Base-by-base conservation (phyloP, 1,140 invertebrate species). In the Dryas iulia region DNA sequence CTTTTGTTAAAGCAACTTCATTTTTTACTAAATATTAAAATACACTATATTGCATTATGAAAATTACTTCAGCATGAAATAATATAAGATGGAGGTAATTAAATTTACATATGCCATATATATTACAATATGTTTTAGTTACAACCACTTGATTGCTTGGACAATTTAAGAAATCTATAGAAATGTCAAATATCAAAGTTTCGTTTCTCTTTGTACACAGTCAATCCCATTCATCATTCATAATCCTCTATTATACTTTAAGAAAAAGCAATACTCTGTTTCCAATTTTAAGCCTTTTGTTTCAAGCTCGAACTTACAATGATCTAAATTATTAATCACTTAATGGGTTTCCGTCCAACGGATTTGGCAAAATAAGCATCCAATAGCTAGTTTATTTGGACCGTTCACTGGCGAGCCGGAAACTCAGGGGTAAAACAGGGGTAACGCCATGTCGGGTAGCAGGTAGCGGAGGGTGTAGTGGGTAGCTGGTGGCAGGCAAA, bases 291-390 rank as follows among this genome's bases (percentile, higher is more conserved):
- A n/a, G 30, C 56, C 56, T 47, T 60, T 63, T 65, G 61, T 59
- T 70, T 54, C 39, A 14, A 33, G 57, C 30, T 58, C 61, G 57
- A 53, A 8, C 24, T 25, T 60, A 54, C 59, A 70, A 59, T 63
- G 57, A 60, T 62, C 62, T 70, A 64, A 68, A 72, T 72, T 68
- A 68, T 68, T 72, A 72, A 72, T 72, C 57, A 68, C 65, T 60
- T 72, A 72, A 72, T 72, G 69, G 69, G 54, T 66, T 62, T 66
- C 57, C 56, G 53, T 52, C 52, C 66, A 30, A 26, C n/a, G 67
- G 61, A 69, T 64, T 69, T 33, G 59, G 47, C 58, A 30, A 60
- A 70, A 70, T 70, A 70, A 65, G 59, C 58, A 57, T 70, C 62
- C 21, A 69, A 59, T 52, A 24, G 35, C 30, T 66, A 66, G 56